phyloP scores from a whole-genome alignment of 2,888 invertebrate genomes.

The Punctoribates punctum region DNA sequence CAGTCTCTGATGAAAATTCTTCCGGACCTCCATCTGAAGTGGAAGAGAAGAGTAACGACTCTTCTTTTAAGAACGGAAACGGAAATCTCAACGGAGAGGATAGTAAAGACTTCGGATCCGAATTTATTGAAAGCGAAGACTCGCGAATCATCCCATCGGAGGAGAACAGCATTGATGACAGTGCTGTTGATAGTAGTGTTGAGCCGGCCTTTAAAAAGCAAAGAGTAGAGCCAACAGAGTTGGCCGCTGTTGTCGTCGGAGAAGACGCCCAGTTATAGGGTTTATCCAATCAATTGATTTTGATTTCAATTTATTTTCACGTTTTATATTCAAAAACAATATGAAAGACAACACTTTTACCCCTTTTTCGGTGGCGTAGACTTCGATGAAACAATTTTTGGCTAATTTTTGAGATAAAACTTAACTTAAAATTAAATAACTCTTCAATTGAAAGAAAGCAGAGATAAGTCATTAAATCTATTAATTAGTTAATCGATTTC shows the following conservation, averaged over 20 bases:
- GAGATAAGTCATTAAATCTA: no score
- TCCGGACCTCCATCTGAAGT: constrained; percentile 34
- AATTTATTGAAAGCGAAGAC: constrained; percentile 22
- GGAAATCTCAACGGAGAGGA: not conserved
- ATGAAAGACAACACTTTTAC: constrained; percentile 8
- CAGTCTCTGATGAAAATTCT: constrained; percentile 36
- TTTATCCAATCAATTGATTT: not conserved
- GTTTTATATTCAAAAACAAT: constrained; percentile 14
- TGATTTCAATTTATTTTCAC: constrained; percentile 15
- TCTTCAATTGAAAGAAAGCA: not conserved
- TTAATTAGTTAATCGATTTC: not conserved
- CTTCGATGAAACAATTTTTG: not conserved
- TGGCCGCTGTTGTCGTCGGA: constrained; percentile 15
- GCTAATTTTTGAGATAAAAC: not conserved
- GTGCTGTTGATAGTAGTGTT: constrained; percentile 8
- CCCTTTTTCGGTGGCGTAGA: constrained; percentile 30
- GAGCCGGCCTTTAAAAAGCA: constrained; percentile 40
- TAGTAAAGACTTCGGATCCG: constrained; percentile 9
- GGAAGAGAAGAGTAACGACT: constrained; percentile 36
- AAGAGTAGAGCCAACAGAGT: constrained; percentile 14
- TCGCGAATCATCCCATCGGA: constrained; percentile 25
- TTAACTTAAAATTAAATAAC: not conserved
- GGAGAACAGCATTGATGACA: constrained; percentile 34
- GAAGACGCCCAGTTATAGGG: constrained; percentile 32
- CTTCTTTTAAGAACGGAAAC: constrained; percentile 18